Evolutionary conservation across 92 coral and sea anemone genomes (phyloP), one percentile per base, ranked within the genome.

Genomic region (Heliopora coerulea): DNA sequence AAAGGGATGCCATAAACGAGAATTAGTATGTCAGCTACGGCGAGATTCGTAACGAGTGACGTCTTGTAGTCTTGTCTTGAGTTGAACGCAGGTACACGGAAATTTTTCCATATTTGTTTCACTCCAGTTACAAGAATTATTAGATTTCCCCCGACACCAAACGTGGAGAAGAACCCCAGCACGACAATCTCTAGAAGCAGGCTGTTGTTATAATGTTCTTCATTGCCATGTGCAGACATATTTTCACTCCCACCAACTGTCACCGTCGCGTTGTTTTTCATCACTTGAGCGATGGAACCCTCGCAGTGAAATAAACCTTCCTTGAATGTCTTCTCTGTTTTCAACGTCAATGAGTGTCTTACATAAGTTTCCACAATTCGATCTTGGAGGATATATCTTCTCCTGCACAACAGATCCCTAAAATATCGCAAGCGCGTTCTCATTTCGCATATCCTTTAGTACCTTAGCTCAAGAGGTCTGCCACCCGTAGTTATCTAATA

Each of bases 141-240:
- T 31, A 23, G 19, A 49, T 70, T 70, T 3, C 77, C 77, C 10
- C 1, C 62, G 24, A 70, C 41, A 25, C 77, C 77, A 21, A 70
- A 25, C 8, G 39, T 49, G 8, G 63, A 37, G 46, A 32, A 33
- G 19, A 65, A 49, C 35, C 54, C 56, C 54, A 81, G 62, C 50
- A 73, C 78, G 54, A 62, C 49, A 35, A 52, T 62, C 72, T 50
- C 61, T 27, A 81, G 61, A 63, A 81, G 59, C 80, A 70, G 35
- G 73, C 30, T 61, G 37, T 32, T 64, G 29, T 76, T 63, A 30
- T 44, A 63, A 46, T 46, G n/a, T 2, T 8, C n/a, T 46, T 8
- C n/a, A 2, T 15, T 8, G 14, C 2, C 52, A 3, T 10, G 52
- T 46, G n/a, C 15, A 46, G 52, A 15, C 52, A 15, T 37, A 11